These are phyloP conservation scores for Charadrius vociferus DNA, from an alignment of 2,113 vertebrate genomes.

Conservation along the genomic window DNA sequence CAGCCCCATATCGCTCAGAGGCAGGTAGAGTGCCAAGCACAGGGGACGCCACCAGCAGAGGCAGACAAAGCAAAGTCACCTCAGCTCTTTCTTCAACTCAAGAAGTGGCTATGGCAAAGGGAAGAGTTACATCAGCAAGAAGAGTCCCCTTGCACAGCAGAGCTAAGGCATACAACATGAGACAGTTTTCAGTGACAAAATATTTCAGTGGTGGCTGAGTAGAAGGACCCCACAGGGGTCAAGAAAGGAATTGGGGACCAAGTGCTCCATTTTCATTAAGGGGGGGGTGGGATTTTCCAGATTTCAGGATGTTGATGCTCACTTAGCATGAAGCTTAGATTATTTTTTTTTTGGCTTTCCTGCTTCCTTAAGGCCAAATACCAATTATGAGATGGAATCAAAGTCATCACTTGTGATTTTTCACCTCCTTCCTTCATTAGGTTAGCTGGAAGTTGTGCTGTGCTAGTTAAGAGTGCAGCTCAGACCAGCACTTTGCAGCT, in stretches of 20 bases:
- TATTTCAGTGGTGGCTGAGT: neutral
- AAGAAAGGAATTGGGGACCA: neutral
- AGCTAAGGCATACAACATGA: neutral
- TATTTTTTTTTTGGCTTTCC: neutral
- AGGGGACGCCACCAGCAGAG: neutral
- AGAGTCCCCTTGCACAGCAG: neutral
- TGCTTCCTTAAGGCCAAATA: neutral
- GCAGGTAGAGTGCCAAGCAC: neutral
- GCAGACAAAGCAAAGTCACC: neutral
- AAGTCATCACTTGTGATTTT: neutral
- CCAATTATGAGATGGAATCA: neutral
- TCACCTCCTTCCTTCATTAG: neutral
- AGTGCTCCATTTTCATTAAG: neutral
- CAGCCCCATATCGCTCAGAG: neutral
- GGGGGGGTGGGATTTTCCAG: neutral
- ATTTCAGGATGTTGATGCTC: neutral
- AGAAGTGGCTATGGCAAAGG: neutral
- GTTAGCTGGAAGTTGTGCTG: neutral
- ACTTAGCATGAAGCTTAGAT: neutral
- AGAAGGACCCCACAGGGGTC: neutral
- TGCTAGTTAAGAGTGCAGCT: neutral
- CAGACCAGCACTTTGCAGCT: neutral
- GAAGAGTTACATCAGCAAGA: neutral
- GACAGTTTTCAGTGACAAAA: neutral
- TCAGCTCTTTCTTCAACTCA: neutral